Evolutionary conservation across 1,140 invertebrate species (phyloP).

Genomic region (Pogonomyrmex barbatus): DNA sequence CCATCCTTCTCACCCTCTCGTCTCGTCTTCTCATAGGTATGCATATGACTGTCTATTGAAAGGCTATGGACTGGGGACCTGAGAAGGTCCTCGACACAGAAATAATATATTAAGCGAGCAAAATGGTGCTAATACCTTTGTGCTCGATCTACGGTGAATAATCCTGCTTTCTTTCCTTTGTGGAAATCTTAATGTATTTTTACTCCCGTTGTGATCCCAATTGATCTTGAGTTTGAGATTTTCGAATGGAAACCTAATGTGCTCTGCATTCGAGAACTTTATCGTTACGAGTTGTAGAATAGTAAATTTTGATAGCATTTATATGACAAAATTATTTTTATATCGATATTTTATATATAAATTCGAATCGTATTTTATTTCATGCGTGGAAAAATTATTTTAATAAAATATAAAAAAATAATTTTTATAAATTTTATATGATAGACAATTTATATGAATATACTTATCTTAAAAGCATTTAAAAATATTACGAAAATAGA

Average conservation of each 20-base stretch:
- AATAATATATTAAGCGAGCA: constrained; percentile 86
- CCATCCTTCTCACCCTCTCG: constrained; percentile 44
- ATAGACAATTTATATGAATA: not conserved
- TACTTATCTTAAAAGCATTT: not conserved
- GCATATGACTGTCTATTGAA: constrained; percentile 80
- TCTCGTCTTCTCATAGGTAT: constrained; percentile 64
- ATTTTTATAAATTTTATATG: not conserved
- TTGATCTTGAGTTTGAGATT: constrained; percentile 29
- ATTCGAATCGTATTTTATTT: not conserved
- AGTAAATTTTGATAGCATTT: not conserved
- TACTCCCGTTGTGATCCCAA: constrained; percentile 47
- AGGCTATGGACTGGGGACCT: constrained; percentile 75
- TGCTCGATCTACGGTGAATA: constrained; percentile 72
- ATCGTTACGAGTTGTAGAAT: not conserved
- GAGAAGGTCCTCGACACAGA: constrained; percentile 75
- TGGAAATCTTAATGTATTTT: constrained; percentile 79
- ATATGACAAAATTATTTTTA: not conserved
- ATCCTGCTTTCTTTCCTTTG: constrained; percentile 79
- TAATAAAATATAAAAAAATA: not conserved
- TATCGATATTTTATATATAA: not conserved
- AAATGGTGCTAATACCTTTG: constrained; percentile 84
- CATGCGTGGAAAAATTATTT: not conserved
- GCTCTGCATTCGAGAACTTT: not conserved
- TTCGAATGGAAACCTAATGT: constrained; percentile 19
- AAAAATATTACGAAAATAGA: not conserved